Evolutionary conservation across 2,113 vertebrate species (phyloP), one percentile per base, ranked within the genome.

Genomic region (Tinamus guttatus): DNA sequence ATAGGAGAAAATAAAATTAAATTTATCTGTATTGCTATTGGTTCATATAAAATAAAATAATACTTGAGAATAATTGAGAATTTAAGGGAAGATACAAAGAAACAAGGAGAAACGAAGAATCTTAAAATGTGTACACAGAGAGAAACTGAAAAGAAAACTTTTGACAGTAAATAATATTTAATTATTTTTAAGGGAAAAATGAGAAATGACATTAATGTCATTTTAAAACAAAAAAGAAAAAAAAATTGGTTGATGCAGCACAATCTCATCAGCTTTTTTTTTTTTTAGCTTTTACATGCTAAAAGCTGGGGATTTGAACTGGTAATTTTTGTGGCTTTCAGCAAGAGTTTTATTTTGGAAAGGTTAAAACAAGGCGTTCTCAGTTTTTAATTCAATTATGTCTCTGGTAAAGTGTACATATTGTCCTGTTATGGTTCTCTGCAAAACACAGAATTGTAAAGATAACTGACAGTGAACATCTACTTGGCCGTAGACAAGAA

Each of bases 321-420:
- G 68, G 36, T 41, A 21, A 75, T 87, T 94, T 56, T 85, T 89
- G 68, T 96, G 38, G 73, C 85, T 89, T 90, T 89, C 74, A 59
- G 62, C 75, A 85, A 96, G 81, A 95, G 38, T 62, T 49, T 41
- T 87, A 58, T 94, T 88, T 91, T 96, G 74, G 90, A 79, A 95
- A 83, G 79, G 19, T 25, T 41, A 84, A 94, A 93, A 87, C 76
- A 92, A 40, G 43, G 49, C 68, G 96, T 71, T 94, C 80, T 95
- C 0, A 0, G 91, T 89, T 93, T 81, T 79, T 95, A 94, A 87
- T 93, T 95, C 74, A 81, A 84, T 94, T 97, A 95, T 94, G 87
- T 34, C 95, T 59, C 65, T 54, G 63, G 63, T 28, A 83, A 96
- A 87, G 79, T 32, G 43, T 56, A 34, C 21, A 19, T 41, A 11